Percentiles rank a stretch among this genome's conserved stretches.
Evolutionary conservation across 2,113 vertebrate species (phyloP).

Genomic region (Turnix velox): DNA sequence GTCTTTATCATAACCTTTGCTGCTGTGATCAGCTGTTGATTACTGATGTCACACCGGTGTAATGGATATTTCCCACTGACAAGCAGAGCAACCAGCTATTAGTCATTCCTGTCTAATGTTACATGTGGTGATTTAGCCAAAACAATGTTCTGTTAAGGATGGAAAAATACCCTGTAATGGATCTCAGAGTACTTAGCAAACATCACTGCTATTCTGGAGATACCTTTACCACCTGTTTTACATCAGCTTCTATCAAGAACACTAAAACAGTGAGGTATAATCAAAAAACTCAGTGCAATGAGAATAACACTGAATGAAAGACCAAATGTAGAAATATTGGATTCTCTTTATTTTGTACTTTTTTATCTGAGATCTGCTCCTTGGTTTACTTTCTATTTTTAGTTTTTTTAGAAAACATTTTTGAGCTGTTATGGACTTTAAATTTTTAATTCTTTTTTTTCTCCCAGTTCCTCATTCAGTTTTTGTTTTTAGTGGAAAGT

Average conservation of each 20-base stretch:
- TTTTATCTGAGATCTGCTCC: not conserved
- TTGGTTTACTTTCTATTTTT: constrained; percentile 11
- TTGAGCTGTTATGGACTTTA: not conserved
- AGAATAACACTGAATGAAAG: not conserved
- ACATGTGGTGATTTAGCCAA: not conserved
- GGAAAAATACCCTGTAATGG: not conserved
- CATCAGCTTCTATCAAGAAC: not conserved
- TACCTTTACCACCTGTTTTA: constrained; percentile 6
- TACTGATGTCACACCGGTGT: not conserved
- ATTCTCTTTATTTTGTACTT: not conserved
- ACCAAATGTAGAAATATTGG: not conserved
- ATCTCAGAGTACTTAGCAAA: constrained; percentile 1
- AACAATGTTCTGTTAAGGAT: not conserved
- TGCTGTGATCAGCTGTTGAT: not conserved
- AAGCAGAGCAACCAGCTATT: not conserved
- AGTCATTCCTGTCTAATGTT: not conserved
- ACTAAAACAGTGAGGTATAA: not conserved
- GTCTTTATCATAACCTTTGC: not conserved
- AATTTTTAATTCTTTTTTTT: too few species aligned
- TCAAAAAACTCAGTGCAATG: not conserved
- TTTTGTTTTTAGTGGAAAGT: not conserved
- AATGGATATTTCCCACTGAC: not conserved
- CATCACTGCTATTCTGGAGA: not conserved
- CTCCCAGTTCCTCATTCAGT: not conserved
- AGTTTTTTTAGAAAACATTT: not conserved